These are phyloP conservation scores for Cyanoramphus novaezelandiae DNA, from an alignment of 2,113 vertebrate species.

Conservation along the genomic window DNA sequence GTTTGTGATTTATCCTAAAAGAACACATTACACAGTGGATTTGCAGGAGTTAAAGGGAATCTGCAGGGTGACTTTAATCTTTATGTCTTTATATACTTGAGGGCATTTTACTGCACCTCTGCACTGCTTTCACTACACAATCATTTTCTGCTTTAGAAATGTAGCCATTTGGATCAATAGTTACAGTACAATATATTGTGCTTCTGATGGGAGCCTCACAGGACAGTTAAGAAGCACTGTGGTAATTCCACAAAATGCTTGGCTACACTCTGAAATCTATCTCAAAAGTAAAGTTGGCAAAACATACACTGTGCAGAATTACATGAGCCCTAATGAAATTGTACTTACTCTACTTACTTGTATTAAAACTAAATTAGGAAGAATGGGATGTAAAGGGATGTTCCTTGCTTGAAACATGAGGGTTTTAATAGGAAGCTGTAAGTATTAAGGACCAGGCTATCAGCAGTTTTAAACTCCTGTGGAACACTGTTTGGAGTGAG, in stretches of 20 bases:
- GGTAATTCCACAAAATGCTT: constrained; percentile 53
- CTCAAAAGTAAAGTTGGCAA: constrained; percentile 48
- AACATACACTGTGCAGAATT: constrained; percentile 24
- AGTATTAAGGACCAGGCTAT: neutral
- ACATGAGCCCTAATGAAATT: constrained; percentile 44
- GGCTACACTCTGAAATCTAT: neutral
- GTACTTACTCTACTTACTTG: constrained; percentile 22
- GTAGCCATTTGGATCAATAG: constrained; percentile 88
- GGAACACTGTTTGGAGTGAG: neutral
- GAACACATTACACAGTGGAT: constrained; percentile 71
- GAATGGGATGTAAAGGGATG: constrained; percentile 28
- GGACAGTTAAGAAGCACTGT: constrained; percentile 38
- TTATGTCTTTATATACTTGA: constrained; percentile 83
- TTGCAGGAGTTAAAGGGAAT: constrained; percentile 78
- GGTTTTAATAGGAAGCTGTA: constrained; percentile 6
- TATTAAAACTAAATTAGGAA: constrained; percentile 66
- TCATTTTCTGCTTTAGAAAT: constrained; percentile 88
- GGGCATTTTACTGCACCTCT: constrained; percentile 81
- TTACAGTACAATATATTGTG: constrained; percentile 78
- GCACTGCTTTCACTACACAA: constrained; percentile 79
- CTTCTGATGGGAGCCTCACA: constrained; percentile 77
- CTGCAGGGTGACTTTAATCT: constrained; percentile 81
- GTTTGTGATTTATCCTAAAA: constrained; percentile 74
- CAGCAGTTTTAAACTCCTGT: neutral
- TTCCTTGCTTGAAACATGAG: constrained; percentile 29